Percentiles rank a stretch among this genome's conserved stretches.
These are phyloP conservation scores for Aurelia sp. DNA, from an alignment of 30 jellyfish, hydroid and myxozoan species.

Conservation along the genomic window DNA sequence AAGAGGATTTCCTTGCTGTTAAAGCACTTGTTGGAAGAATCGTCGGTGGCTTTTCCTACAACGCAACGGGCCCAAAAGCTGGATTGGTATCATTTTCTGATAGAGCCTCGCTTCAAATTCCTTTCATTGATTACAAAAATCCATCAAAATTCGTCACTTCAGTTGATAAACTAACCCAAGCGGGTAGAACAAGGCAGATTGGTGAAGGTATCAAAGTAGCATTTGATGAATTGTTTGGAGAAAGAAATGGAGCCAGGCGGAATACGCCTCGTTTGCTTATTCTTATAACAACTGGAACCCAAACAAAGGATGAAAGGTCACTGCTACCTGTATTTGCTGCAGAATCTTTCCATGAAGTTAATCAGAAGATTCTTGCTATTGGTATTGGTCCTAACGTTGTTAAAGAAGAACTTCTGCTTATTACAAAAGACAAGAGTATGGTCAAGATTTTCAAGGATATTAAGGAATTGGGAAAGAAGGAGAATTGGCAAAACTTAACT, in stretches of 20 bases:
- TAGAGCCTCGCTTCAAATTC: conserved; percentile 55
- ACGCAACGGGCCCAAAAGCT: conserved; percentile 87
- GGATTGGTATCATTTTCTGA: conserved; percentile 72
- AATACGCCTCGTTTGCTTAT: conserved; percentile 50
- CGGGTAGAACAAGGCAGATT: conserved; percentile 56
- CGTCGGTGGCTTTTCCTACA: conserved; percentile 74
- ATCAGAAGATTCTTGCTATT: conserved; percentile 62
- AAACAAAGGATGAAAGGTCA: conserved; percentile 52
- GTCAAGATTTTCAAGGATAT: conserved; percentile 42
- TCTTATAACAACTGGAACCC: conserved; percentile 81
- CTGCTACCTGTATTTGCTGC: conserved; percentile 65
- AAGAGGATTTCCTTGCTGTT: conserved; percentile 42
- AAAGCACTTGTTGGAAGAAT: conserved; percentile 49
- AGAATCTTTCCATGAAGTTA: conserved; percentile 71
- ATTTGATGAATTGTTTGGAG: conserved; percentile 44
- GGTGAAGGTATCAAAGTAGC: conserved; percentile 67
- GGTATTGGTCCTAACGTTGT: conserved; percentile 78
- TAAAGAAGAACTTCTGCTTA: conserved; percentile 54
- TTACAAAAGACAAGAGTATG: conserved; percentile 60
- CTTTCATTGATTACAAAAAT: conserved; percentile 55
- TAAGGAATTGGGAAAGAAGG: conserved; percentile 32
- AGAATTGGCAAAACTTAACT: conserved; percentile 41
- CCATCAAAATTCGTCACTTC: conserved; percentile 61
- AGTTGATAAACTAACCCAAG: conserved; percentile 64
- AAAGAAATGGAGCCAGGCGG: conserved; percentile 46